A percentile compares a stretch with the other conserved stretches of the same genome.
These are phyloP conservation scores for Sparus aurata DNA, from an alignment of 2,797 vertebrate genomes.

Conservation along the genomic window DNA sequence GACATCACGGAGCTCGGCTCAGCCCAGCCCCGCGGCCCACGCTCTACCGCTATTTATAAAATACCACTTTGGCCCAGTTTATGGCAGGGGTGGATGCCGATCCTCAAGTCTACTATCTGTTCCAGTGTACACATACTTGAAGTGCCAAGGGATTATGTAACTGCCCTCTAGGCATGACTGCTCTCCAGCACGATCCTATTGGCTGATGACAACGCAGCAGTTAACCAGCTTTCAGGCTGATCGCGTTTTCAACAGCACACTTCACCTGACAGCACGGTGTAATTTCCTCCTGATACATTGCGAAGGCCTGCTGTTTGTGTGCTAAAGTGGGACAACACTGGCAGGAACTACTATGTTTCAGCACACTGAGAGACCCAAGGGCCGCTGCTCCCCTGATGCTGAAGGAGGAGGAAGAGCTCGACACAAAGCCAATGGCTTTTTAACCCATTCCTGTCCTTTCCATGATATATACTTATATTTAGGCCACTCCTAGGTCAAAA, in stretches of 20 bases:
- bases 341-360: slow-evolving; percentile 32
- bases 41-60: slow-evolving; percentile 84
- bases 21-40: slow-evolving; percentile 83
- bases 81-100: slow-evolving; percentile 77
- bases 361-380: slow-evolving; percentile 33
- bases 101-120: slow-evolving; percentile 80
- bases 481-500: slow-evolving; percentile 12
- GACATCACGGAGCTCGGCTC: slow-evolving; percentile 79
- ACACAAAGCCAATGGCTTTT: slow-evolving; percentile 40
- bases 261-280: slow-evolving; percentile 55
- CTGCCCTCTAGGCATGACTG: slow-evolving; percentile 74
- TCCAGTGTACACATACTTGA: slow-evolving; percentile 77
- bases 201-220: slow-evolving; percentile 67
- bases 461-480: slow-evolving; percentile 8
- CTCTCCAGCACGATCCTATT: slow-evolving; percentile 60
- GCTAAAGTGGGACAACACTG: slow-evolving; percentile 36
- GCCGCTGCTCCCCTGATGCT: slow-evolving; percentile 21
- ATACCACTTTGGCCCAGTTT: slow-evolving; percentile 83
- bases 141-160: slow-evolving; percentile 82
- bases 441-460: slow-evolving; percentile 45
- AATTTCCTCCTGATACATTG: slow-evolving; percentile 52
- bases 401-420: slow-evolving; percentile 23
- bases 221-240: slow-evolving; percentile 59
- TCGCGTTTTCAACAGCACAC: slow-evolving; percentile 32
- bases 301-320: slow-evolving; percentile 24